Evolutionary conservation across 2,797 vertebrate genomes (phyloP).

Genomic region (Monodelphis domestica): DNA sequence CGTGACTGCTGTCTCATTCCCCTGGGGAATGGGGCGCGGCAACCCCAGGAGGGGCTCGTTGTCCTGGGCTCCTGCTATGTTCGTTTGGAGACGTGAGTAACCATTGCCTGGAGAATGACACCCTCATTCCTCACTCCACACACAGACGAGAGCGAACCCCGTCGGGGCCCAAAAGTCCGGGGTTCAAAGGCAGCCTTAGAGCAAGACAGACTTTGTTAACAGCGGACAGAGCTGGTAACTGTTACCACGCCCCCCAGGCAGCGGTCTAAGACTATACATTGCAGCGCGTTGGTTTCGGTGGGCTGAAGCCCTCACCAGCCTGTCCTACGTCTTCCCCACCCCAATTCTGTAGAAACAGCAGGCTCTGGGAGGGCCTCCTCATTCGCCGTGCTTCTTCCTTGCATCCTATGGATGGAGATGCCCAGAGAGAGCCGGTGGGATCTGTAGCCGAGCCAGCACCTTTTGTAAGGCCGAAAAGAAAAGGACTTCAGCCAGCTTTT

Average conservation of each 20-base stretch:
- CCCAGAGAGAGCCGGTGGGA: background rate
- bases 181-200: background rate
- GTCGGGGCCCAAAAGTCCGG: background rate
- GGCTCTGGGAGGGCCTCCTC: background rate
- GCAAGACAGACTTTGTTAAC: background rate
- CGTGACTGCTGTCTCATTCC: no score
- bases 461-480: background rate
- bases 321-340: background rate
- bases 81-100: no score
- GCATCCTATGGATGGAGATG: background rate
- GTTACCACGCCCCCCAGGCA: background rate
- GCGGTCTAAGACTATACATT: background rate
- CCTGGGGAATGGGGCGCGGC: no score
- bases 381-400: background rate
- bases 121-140: no score
- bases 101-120: no score
- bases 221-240: background rate
- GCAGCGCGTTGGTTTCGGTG: background rate
- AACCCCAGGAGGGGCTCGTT: no score
- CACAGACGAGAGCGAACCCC: background rate
- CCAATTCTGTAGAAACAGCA: background rate
- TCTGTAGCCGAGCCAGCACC: background rate
- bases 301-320: background rate
- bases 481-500: background rate
- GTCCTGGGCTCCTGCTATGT: no score